A percentile compares a stretch with the other conserved stretches of the same genome.
These are phyloP conservation scores for Parascotia fuliginaria DNA, from an alignment of 2,888 invertebrate species.

Conservation along the genomic window DNA sequence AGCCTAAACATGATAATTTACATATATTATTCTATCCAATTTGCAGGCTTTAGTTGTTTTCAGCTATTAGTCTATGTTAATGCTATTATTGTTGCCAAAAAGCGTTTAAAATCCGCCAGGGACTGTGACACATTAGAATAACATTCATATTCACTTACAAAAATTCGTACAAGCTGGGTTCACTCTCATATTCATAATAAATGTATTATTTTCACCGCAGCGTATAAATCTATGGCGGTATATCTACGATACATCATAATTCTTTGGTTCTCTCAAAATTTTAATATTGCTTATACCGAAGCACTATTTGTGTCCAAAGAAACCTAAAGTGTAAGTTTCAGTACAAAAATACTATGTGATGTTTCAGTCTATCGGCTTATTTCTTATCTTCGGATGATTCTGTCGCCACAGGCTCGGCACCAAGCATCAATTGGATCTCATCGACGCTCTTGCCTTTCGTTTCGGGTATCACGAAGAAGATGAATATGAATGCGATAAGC, in stretches of 20 bases:
- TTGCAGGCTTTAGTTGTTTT: background rate
- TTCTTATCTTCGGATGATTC: slow-evolving; percentile 66
- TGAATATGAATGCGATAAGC: slow-evolving; percentile 88
- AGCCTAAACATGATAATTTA: no score
- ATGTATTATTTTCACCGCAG: slow-evolving; percentile 33
- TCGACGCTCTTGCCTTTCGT: slow-evolving; percentile 90
- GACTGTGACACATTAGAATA: slow-evolving; percentile 20
- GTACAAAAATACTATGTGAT: slow-evolving; percentile 57
- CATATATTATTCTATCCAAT: background rate
- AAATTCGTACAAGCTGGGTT: slow-evolving; percentile 42
- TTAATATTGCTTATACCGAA: slow-evolving; percentile 54
- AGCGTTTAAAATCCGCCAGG: slow-evolving; percentile 23
- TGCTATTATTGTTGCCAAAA: slow-evolving; percentile 37
- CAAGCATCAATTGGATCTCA: slow-evolving; percentile 86
- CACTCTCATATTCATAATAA: slow-evolving; percentile 27
- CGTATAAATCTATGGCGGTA: slow-evolving; percentile 25
- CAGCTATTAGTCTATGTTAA: slow-evolving; percentile 29
- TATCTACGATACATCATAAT: slow-evolving; percentile 32
- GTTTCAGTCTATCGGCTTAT: slow-evolving; percentile 66
- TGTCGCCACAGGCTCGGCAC: slow-evolving; percentile 61
- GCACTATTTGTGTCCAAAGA: slow-evolving; percentile 49
- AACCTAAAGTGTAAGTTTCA: slow-evolving; percentile 33
- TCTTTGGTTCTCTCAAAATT: slow-evolving; percentile 67
- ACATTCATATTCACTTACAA: slow-evolving; percentile 21
- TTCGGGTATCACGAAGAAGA: slow-evolving; percentile 88